Conservation (phyloP, 2,888 invertebrate genomes). For the Eilema griseolum region DNA sequence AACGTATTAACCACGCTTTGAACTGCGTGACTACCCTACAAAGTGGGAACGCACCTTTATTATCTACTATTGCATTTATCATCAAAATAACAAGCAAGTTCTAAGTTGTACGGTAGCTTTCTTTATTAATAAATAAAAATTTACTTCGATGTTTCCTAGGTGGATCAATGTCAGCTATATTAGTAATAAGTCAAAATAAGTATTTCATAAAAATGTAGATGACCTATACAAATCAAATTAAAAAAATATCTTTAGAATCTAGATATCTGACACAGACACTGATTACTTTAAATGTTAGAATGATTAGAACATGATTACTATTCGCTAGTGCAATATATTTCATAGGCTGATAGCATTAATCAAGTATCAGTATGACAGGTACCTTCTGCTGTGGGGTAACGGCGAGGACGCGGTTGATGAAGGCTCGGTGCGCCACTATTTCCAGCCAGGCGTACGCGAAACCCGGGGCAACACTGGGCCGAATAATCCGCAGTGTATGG, state of each 20-base stretch:
- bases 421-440: conserved; percentile 97
- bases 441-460: conserved; percentile 99
- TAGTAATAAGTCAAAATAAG: neutral
- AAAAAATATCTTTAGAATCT: neutral
- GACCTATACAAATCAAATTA: neutral
- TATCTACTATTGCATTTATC: neutral
- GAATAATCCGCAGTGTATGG: conserved; percentile 96
- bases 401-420: conserved; percentile 97
- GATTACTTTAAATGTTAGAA: conserved; percentile 13
- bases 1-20: neutral
- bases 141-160: conserved; percentile 13
- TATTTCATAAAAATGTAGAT: neutral
- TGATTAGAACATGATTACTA: conserved; percentile 3
- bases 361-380: conserved; percentile 20
- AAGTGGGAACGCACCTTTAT: neutral
- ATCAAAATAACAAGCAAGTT: neutral
- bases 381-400: conserved; percentile 96
- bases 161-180: conserved; percentile 14
- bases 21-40: neutral
- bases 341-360: neutral
- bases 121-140: neutral
- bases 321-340: neutral
- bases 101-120: neutral
- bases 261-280: conserved; percentile 14
- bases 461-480: conserved; percentile 97